A percentile compares a stretch with the other conserved stretches of the same genome.
phyloP scores from a whole-genome alignment of 2,113 vertebrate species.

The Microcebus ravelobensis region DNA sequence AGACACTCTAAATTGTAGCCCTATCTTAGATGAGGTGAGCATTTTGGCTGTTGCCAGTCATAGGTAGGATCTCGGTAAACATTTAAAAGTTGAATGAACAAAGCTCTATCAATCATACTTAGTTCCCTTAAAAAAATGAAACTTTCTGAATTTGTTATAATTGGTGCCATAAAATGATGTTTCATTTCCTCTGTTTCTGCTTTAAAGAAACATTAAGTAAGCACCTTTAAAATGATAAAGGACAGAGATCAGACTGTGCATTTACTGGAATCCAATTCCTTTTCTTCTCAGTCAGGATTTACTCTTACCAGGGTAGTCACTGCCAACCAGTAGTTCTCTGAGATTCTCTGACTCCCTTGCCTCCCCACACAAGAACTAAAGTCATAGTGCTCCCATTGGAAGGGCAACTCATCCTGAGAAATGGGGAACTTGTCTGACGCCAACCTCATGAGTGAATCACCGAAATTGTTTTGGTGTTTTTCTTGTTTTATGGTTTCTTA shows the following conservation, averaged over 20 bases:
- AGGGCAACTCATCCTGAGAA: neutral
- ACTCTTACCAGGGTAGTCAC: neutral
- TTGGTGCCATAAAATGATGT: neutral
- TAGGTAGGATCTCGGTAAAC: neutral
- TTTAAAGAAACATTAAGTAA: neutral
- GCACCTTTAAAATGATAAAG: neutral
- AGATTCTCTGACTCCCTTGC: neutral
- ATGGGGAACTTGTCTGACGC: too few relatives aligned
- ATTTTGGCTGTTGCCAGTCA: neutral
- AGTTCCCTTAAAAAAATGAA: neutral
- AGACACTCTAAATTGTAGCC: neutral
- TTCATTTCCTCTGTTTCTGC: neutral
- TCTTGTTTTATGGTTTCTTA: neutral
- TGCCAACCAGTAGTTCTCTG: rapidly evolving
- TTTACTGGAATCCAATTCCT: neutral
- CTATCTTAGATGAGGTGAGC: neutral
- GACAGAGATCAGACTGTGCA: neutral
- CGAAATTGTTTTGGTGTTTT: neutral
- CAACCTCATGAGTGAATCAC: neutral
- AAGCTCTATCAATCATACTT: neutral
- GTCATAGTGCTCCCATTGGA: neutral
- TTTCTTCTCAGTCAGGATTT: neutral
- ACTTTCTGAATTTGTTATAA: neutral
- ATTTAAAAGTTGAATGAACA: neutral
- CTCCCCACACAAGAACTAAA: neutral